phyloP scores from a whole-genome alignment of 2,797 vertebrate genomes.

The Mareca strepera region DNA sequence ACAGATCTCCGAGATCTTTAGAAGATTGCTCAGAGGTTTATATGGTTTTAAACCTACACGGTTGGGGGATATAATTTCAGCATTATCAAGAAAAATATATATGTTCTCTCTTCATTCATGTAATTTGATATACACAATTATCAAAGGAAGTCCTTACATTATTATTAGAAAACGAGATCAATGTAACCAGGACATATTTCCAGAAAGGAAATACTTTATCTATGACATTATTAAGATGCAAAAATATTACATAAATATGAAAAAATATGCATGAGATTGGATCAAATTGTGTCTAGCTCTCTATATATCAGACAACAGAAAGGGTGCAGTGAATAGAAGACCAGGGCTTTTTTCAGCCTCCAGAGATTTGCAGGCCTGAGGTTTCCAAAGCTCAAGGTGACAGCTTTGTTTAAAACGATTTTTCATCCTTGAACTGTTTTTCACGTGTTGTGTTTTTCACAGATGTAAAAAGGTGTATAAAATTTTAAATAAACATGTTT shows the following conservation, averaged over 20 bases:
- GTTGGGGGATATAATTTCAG: neutral
- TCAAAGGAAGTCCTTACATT: neutral
- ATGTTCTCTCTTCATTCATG: rapidly evolving
- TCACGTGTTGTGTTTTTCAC: neutral
- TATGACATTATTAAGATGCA: neutral
- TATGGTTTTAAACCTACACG: neutral
- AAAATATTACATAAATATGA: neutral
- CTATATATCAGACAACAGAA: neutral
- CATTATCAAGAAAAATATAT: neutral
- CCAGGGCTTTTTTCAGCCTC: neutral
- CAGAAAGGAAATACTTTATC: neutral
- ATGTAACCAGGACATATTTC: neutral
- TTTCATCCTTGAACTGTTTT: neutral
- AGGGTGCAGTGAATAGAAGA: neutral
- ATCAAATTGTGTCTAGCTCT: neutral
- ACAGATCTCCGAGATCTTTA: neutral
- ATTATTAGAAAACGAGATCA: neutral
- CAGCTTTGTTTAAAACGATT: neutral
- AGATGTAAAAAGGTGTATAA: neutral
- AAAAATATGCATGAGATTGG: neutral
- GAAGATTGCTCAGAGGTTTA: neutral
- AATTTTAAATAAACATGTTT: slow-evolving; percentile 16
- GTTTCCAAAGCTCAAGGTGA: neutral
- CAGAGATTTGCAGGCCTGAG: neutral
- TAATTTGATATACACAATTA: neutral